Base-by-base conservation (phyloP, 2,113 vertebrate genomes). In the Periophthalmus modestus region DNA sequence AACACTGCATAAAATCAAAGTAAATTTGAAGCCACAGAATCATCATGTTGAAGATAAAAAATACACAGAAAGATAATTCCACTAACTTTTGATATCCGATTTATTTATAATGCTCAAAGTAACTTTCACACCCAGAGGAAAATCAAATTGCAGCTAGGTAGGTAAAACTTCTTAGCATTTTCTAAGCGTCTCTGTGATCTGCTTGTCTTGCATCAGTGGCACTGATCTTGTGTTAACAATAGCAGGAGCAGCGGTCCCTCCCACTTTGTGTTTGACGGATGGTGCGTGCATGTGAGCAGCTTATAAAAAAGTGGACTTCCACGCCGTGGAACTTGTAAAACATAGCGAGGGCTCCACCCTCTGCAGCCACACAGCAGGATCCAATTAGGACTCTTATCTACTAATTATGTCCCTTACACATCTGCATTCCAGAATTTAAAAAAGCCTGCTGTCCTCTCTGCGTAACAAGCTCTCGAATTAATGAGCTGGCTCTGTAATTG, bases 401-500 rank as follows among this genome's bases (percentile, higher is more conserved):
- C 91, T 95, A 94, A 96, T 96, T 95, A 95, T 94, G 95, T 96
- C 95, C 93, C 72, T 91, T 91, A 94, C 94, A 95, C 95, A 95
- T 93, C 94, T 95, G 94, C 94, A 91, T 95, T 95, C 93, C 93
- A 85, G 94, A 94, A 94, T 95, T 66, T 50, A 91, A 82, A 94
- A 82, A 85, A 82, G 28, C 63, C 69, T 66, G 69, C 81, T 83
- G 83, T 94, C 95, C 94, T 95, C 75, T 95, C 94, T 93, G 92
- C 87, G 93, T 96, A 96, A 96, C 95, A 95, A 96, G 95, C 93
- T 91, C 94, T 92, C 86, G 92, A 96, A 97, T 96, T 95, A 97
- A 98, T 96, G 95, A 96, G 95, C 96, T 95, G 94, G 94, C 95
- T 95, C 92, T 95, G 94, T 95, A 95, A 96, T 95, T 95, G 95